Evolutionary conservation across 2,113 vertebrate genomes (phyloP), one percentile per base, ranked within the genome.

Genomic region (Melozone crissalis): DNA sequence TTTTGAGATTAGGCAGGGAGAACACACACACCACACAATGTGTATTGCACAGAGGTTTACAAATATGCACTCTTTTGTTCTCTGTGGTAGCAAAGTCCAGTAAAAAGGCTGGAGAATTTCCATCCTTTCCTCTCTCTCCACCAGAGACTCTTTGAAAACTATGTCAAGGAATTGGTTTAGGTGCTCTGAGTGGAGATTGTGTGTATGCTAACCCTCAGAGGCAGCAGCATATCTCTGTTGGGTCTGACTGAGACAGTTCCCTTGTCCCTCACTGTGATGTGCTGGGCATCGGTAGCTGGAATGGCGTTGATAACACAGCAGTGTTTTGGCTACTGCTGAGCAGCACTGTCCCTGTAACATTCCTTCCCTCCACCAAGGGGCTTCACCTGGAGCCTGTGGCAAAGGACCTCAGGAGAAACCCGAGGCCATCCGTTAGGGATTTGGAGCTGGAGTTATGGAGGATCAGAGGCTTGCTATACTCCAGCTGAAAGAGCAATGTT

Each of bases 361-460:
- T 28, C 27, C 10, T 51, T 49, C 17, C 21, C 18, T 51, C 22
- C 11, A 28, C 15, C 18, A 37, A 33, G 27, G 31, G 21, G 26
- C 26, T 37, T 75, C 61, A 66, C 19, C n/a, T 66, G 59, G 41
- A 47, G 6, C 59, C 19, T 85, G 30, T 49, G 51, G 43, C 23
- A 49, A 24, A 66, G 30, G 35, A 30, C 15, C 35, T 49, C 61
- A 16, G 83, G 15, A 66, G 30, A 49, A 85, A 75, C 23, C 15
- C 1, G 1, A 47, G 30, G 30, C 9, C 0, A 1, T 10, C 35
- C 51, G 21, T 58, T 13, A 58, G 30, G 43, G 9, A n/a, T 75
- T 75, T 57, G 51, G 43, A 75, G 41, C n/a, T 0, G 0, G 51
- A n/a, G 19, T 66, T 66, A 41, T 13, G 0, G 0, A 67, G 44